Conservation (phyloP, 2,113 vertebrate genomes). For the Sigmodon hispidus region DNA sequence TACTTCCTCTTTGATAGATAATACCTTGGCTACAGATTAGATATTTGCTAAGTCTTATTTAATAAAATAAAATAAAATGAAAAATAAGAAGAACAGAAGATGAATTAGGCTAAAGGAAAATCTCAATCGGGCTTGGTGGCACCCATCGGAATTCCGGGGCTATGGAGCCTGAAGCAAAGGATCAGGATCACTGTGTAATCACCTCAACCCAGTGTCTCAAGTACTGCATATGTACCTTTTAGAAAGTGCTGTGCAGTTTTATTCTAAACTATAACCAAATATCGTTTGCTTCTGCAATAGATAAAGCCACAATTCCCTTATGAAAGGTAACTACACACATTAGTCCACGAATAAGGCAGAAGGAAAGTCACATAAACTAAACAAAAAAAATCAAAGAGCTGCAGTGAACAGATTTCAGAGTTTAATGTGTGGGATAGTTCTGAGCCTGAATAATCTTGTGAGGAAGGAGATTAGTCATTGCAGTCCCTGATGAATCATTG, state of each 20-base stretch:
- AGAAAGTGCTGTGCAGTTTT: slow-evolving; percentile 17
- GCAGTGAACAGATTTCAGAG: slow-evolving; percentile 40
- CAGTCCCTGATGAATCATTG: slow-evolving; percentile 39
- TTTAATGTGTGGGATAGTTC: slow-evolving; percentile 11
- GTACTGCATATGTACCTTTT: not conserved
- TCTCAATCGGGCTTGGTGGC: not conserved
- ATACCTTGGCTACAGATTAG: not conserved
- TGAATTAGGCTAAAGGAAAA: not conserved
- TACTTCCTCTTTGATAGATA: not conserved
- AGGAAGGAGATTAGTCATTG: slow-evolving; percentile 26
- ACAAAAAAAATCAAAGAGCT: slow-evolving; percentile 42
- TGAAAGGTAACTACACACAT: not conserved
- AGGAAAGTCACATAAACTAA: slow-evolving; percentile 59
- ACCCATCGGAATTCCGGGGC: not conserved
- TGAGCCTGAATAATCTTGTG: slow-evolving; percentile 50
- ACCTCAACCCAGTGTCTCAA: not conserved
- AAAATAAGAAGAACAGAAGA: not conserved
- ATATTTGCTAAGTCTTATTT: not conserved
- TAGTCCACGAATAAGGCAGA: slow-evolving; percentile 61
- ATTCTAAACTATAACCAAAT: not conserved
- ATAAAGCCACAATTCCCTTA: not conserved
- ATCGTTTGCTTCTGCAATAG: slow-evolving; percentile 48
- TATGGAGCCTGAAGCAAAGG: no score
- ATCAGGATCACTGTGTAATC: not conserved
- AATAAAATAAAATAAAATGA: not conserved